phyloP scores from a whole-genome alignment of 1,140 invertebrate genomes.

The Sinella curviseta region DNA sequence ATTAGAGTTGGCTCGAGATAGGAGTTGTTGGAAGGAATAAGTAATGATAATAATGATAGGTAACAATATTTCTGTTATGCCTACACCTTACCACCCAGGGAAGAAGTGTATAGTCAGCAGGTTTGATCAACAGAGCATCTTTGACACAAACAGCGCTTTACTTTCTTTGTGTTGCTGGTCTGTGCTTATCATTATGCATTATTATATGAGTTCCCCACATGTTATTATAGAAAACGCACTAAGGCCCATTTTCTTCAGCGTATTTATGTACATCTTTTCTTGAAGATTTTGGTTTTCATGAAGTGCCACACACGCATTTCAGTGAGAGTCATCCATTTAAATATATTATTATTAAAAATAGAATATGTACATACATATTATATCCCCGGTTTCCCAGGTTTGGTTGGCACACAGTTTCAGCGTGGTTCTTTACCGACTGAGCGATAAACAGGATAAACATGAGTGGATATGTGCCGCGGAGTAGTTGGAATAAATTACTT shows the following conservation, averaged over 20 bases:
- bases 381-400: too few species aligned
- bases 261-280: too few species aligned
- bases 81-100: neutral
- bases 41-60: neutral
- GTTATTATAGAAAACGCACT: too few species aligned
- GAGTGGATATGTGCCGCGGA: neutral
- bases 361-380: too few species aligned
- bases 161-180: neutral
- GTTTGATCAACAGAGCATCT: neutral
- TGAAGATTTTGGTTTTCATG: too few species aligned
- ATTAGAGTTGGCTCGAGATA: neutral
- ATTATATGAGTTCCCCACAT: too few species aligned
- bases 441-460: neutral
- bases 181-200: neutral
- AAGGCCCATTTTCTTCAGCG: too few species aligned
- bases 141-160: neutral
- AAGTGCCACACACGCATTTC: too few species aligned
- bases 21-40: neutral
- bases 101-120: neutral
- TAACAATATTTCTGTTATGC: neutral
- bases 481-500: neutral
- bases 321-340: too few species aligned
- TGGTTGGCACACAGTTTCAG: too few species aligned
- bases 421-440: too few species aligned
- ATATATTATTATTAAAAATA: too few species aligned